phyloP scores from a whole-genome alignment of 2,888 invertebrate genomes.

The Sclerodermus sp. region DNA sequence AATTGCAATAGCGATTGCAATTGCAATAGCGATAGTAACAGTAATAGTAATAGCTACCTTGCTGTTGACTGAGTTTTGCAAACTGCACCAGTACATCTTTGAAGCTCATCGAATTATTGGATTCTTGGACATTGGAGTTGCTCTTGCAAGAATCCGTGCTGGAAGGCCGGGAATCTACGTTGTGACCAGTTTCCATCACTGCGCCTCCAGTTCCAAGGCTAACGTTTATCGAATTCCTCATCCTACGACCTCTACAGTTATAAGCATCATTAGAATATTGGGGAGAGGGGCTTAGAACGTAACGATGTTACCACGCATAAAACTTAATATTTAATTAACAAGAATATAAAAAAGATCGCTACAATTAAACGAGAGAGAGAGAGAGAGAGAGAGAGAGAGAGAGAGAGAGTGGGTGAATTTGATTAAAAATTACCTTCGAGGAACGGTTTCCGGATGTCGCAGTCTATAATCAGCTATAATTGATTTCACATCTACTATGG shows the following conservation, averaged over 20 bases:
- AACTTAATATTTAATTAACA: background rate
- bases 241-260: slow-evolving; percentile 45
- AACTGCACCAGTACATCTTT: slow-evolving; percentile 78
- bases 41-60: slow-evolving; percentile 42
- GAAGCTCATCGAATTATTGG: slow-evolving; percentile 63
- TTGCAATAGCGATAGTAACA: too few species aligned
- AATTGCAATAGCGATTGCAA: too few species aligned
- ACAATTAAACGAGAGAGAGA: background rate
- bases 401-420: background rate
- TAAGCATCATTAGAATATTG: background rate
- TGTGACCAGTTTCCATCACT: slow-evolving; percentile 49
- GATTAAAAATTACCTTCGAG: slow-evolving; percentile 59
- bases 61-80: slow-evolving; percentile 63
- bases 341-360: background rate
- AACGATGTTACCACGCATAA: too few species aligned
- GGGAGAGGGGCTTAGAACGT: too few species aligned
- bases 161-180: slow-evolving; percentile 59
- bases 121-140: slow-evolving; percentile 52
- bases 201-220: slow-evolving; percentile 53
- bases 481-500: slow-evolving; percentile 80
- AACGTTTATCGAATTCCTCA: slow-evolving; percentile 54
- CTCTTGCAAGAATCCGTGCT: slow-evolving; percentile 62
- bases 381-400: background rate
- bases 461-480: slow-evolving; percentile 81
- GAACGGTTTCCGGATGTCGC: slow-evolving; percentile 74